phyloP scores from a whole-genome alignment of 2,888 invertebrate genomes.

The Ophion ellenae region DNA sequence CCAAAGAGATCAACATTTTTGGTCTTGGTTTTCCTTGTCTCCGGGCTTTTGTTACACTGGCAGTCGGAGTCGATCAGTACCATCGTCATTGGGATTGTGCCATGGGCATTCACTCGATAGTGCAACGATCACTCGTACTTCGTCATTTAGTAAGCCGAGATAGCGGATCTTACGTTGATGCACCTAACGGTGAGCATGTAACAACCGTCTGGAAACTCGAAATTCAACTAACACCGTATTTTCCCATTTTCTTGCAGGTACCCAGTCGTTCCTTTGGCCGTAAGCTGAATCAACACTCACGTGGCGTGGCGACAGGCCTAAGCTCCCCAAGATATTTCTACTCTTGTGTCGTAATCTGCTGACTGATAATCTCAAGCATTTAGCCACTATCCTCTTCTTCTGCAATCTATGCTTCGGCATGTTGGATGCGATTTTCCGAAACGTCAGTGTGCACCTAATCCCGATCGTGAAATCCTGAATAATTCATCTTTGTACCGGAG shows the following conservation, averaged over 20 bases:
- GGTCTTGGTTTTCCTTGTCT: too few species aligned
- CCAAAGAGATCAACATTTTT: not conserved
- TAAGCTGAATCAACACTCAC: not conserved
- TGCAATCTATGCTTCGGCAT: not conserved
- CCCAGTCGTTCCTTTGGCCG: not conserved
- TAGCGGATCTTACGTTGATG: not conserved
- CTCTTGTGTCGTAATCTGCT: constrained; percentile 9
- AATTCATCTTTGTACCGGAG: not conserved
- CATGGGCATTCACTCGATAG: not conserved
- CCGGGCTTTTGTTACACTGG: too few species aligned
- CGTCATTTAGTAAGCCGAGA: not conserved
- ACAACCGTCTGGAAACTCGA: not conserved
- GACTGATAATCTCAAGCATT: constrained; percentile 1
- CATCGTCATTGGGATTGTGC: not conserved
- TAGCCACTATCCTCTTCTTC: not conserved
- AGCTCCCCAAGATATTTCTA: constrained; percentile 9
- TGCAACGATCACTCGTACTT: not conserved
- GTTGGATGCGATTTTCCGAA: not conserved
- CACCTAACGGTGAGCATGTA: not conserved
- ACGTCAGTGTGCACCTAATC: not conserved
- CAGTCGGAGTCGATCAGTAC: too few species aligned
- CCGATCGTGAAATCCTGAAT: not conserved
- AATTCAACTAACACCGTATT: constrained; percentile 7
- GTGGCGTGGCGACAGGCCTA: not conserved
- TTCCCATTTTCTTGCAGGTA: not conserved